Base-by-base conservation (phyloP, 2,888 invertebrate genomes). In the Venustoraphidia nigricollis region DNA sequence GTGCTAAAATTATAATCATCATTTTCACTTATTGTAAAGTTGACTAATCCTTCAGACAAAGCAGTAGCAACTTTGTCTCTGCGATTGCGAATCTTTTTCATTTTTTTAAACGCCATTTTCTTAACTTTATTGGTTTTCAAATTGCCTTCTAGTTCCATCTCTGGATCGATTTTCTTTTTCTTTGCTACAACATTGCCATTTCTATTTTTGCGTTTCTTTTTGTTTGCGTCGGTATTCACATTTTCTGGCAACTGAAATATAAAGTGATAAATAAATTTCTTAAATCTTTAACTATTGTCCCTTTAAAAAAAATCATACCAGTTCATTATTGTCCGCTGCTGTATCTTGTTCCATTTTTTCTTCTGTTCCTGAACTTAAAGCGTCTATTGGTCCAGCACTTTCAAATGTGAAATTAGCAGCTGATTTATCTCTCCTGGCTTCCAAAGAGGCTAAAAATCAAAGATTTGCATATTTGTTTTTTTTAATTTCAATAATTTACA, bases 61-160 rank as follows among this genome's bases (percentile, higher is more conserved):
- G 75, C 73, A 1, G 71, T 62, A 0, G 83, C 74, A 54, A 77
- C 72, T 62, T 79, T 83, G 51, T 82, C 83, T 55, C 66, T 69
- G 35, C 73, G 67, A 41, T 66, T 66, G 53, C 63, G 65, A 34
- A 71, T 66, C 56, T 81, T 82, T 57, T 76, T 80, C 55, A 76
- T 72, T 53, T 80, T 82, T 57, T 83, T 83, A 51, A 81, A 79
- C 53, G 78, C 75, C 52, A 73, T 65, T 55, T 80, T 81, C 34
- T 71, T 71, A 2, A 73, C 56, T 59, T 74, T 72, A 58, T 81
- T 81, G 11, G 77, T 59, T 52, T 72, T 69, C 59, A 73, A 71
- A 61, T 82, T 82, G 52, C 87, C 87, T 62, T 83, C 83, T 45
- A 86, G 62, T 44, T 72, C 68, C 72, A 81, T 77, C 60, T 78